A percentile compares a stretch with the other conserved stretches of the same genome.
Conservation (phyloP, 2,113 vertebrate species). For the Theristicus caerulescens region DNA sequence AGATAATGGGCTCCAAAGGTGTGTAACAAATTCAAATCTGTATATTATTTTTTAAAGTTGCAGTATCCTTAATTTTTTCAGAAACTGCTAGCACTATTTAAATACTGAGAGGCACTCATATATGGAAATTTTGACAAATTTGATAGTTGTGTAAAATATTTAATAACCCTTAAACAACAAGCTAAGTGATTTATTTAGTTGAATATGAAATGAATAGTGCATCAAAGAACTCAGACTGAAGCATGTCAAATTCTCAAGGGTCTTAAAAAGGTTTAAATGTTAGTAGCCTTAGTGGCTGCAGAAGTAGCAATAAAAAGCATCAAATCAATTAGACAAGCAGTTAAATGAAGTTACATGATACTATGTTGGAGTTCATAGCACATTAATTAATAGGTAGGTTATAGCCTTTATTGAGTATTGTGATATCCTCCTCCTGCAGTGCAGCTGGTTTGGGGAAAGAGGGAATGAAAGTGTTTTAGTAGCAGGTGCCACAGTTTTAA, state of each 20-base stretch:
- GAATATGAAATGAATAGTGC: background rate
- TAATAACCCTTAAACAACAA: background rate
- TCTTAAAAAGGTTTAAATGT: background rate
- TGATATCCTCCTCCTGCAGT: background rate
- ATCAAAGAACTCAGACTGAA: background rate
- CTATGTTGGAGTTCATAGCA: background rate
- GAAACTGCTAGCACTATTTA: background rate
- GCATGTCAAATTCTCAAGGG: background rate
- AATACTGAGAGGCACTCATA: background rate
- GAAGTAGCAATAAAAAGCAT: background rate
- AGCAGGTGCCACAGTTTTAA: background rate
- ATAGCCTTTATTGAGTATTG: background rate
- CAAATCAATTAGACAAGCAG: background rate
- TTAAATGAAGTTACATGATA: background rate
- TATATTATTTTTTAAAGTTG: constrained; percentile 73
- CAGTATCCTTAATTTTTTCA: constrained; percentile 67
- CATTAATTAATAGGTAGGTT: background rate
- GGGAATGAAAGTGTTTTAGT: background rate
- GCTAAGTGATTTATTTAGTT: background rate
- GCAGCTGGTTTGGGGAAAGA: background rate
- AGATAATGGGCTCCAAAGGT: constrained; percentile 28
- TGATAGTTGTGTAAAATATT: background rate
- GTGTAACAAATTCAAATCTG: constrained; percentile 32
- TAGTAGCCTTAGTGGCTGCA: background rate
- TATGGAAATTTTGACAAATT: background rate